A percentile compares a stretch with the other conserved stretches of the same genome.
Evolutionary conservation across 2,888 invertebrate species (phyloP).

Genomic region (Caenorhabditis virilis): DNA sequence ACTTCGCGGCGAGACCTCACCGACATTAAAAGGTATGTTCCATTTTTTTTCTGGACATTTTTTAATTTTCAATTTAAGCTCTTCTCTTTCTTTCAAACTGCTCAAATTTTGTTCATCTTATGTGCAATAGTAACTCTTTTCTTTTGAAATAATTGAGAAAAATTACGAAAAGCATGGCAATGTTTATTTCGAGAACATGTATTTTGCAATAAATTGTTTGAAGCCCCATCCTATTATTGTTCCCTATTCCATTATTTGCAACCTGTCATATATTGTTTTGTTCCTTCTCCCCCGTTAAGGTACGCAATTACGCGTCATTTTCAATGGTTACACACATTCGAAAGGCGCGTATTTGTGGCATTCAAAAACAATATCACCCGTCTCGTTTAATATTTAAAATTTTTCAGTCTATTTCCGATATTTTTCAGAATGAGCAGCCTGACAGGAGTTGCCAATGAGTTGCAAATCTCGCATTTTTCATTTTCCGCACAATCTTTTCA

Average conservation of each 20-base stretch:
- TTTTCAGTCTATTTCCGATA: neutral
- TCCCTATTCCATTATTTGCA: neutral
- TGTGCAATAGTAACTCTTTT: too few relatives aligned
- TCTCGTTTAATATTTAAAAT: neutral
- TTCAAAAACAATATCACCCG: neutral
- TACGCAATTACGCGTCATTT: neutral
- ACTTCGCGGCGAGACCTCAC: too few relatives aligned
- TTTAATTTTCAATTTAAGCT: too few relatives aligned
- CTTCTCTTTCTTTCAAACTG: too few relatives aligned
- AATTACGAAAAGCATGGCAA: too few relatives aligned
- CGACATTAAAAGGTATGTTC: too few relatives aligned
- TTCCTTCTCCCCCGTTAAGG: neutral
- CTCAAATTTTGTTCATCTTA: too few relatives aligned
- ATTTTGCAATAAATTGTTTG: neutral
- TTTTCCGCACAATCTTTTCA: conserved; percentile 21
- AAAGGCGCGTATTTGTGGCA: neutral
- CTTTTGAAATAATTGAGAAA: too few relatives aligned
- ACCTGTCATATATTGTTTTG: neutral
- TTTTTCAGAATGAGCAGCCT: conserved; percentile 12
- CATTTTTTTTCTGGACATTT: too few relatives aligned
- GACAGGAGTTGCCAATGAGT: conserved; percentile 20
- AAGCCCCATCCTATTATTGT: neutral
- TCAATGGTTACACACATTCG: neutral
- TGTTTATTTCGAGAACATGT: neutral
- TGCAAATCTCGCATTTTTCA: conserved; percentile 18